These are phyloP conservation scores for Neoascia interrupta DNA, from an alignment of 2,888 invertebrate species.

Conservation along the genomic window DNA sequence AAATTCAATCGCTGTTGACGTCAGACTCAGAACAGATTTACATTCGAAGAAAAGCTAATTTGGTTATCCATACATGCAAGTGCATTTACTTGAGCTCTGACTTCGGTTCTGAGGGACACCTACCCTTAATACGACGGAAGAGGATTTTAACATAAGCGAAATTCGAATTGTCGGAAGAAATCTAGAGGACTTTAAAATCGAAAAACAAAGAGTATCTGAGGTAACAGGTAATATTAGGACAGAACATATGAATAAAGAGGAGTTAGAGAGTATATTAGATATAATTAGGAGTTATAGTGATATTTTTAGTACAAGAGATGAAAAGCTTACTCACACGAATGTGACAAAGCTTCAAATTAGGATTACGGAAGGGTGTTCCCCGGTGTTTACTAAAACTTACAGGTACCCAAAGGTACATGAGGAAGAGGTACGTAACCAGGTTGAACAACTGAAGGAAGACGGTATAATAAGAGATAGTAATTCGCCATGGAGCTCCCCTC, in stretches of 20 bases:
- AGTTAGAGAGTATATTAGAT: not conserved
- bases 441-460: not conserved
- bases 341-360: constrained; percentile 1
- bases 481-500: constrained; percentile 16
- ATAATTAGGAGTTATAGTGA: constrained; percentile 11
- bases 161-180: not conserved
- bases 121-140: no score
- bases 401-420: not conserved
- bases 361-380: not conserved
- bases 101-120: no score
- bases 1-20: no score
- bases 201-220: not conserved
- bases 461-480: not conserved
- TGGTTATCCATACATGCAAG: no score
- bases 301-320: constrained; percentile 10
- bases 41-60: no score
- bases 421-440: not conserved
- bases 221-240: constrained; percentile 10
- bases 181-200: not conserved
- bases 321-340: constrained; percentile 15
- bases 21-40: no score
- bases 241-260: constrained; percentile 5
- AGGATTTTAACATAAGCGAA: not conserved
- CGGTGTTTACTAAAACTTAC: constrained; percentile 1
- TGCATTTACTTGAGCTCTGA: no score